Percentiles rank a stretch among this genome's conserved stretches.
Evolutionary conservation across 2,888 invertebrate species (phyloP).

Genomic region (Panzeria rudis): DNA sequence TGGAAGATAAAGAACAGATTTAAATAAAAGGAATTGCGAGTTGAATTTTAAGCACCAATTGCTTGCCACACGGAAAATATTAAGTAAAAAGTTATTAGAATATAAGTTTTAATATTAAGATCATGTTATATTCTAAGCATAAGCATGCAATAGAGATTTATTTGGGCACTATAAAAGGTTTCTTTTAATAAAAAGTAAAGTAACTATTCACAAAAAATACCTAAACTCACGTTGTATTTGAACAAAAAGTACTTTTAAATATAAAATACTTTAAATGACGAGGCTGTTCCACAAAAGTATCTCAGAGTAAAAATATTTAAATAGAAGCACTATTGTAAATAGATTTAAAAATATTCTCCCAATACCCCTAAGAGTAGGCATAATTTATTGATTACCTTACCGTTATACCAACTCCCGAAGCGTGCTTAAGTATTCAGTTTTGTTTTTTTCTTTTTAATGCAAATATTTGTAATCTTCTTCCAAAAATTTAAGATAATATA

Average conservation of each 20-base stretch:
- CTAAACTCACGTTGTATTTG: no score
- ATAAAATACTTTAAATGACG: no score
- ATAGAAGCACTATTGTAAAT: no score
- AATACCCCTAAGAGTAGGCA: not conserved
- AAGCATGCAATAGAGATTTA: no score
- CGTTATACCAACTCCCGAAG: not conserved
- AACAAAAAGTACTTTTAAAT: not conserved
- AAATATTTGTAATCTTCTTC: constrained; percentile 1
- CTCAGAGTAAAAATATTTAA: no score
- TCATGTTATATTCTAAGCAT: not conserved
- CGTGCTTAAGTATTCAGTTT: not conserved
- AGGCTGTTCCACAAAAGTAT: no score
- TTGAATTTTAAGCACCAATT: not conserved
- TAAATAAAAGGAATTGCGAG: not conserved
- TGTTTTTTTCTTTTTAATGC: not conserved
- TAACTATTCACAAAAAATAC: not conserved
- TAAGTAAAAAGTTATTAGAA: not conserved
- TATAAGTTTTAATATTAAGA: no score
- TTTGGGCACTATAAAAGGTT: no score
- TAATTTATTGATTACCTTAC: constrained; percentile 26
- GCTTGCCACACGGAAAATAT: not conserved
- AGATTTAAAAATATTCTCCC: no score
- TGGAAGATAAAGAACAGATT: constrained; percentile 1
- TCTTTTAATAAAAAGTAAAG: not conserved
- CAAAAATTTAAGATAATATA: not conserved